Conservation (phyloP, 2,113 vertebrate genomes). For the Fregetta grallaria region DNA sequence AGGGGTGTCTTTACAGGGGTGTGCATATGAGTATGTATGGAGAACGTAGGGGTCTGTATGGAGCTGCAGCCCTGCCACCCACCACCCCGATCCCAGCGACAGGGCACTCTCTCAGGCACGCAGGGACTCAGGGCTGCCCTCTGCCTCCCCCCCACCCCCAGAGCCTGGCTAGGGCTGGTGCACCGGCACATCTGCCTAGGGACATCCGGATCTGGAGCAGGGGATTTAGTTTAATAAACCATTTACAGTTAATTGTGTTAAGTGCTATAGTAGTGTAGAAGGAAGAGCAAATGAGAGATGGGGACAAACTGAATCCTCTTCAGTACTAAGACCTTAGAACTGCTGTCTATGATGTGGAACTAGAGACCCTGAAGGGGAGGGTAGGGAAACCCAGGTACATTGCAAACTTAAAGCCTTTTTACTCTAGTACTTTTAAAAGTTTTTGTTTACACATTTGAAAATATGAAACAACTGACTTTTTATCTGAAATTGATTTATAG, state of each 20-base stretch:
- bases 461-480: neutral
- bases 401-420: neutral
- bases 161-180: neutral
- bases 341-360: neutral
- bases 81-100: fast-evolving
- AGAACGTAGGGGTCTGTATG: fast-evolving
- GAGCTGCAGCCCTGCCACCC: neutral
- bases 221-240: conserved; percentile 41
- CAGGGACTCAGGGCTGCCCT: neutral
- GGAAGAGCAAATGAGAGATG: neutral
- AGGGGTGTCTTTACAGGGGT: neutral
- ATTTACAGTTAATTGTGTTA: conserved; percentile 37
- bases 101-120: neutral
- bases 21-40: fast-evolving
- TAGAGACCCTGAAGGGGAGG: neutral
- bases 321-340: neutral
- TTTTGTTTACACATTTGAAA: neutral
- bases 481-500: neutral
- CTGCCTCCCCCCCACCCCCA: neutral
- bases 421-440: neutral
- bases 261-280: neutral
- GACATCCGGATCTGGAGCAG: neutral
- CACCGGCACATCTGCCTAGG: neutral
- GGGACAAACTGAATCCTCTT: neutral
- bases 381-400: neutral